These are phyloP conservation scores for Trissolcus basalis DNA, from an alignment of 1,140 invertebrate genomes.

Conservation along the genomic window DNA sequence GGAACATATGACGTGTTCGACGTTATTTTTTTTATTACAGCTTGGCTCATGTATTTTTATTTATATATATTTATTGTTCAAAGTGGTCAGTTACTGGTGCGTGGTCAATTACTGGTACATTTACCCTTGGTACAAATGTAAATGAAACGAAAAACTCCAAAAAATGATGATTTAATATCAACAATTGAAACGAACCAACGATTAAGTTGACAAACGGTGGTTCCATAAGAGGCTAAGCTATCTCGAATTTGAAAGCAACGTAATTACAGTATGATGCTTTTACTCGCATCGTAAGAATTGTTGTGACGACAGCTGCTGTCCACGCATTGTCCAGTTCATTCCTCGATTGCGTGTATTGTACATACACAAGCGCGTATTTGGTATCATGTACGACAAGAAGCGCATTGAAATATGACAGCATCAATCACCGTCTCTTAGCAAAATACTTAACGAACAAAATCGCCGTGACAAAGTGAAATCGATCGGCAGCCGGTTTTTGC, in stretches of 20 bases:
- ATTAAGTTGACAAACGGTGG: constrained; percentile 21
- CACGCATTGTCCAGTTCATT: constrained; percentile 52
- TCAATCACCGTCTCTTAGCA: constrained; percentile 53
- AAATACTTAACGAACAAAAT: constrained; percentile 33
- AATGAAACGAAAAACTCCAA: too few relatives aligned
- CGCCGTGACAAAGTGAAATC: constrained; percentile 17
- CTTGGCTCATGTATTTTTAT: too few relatives aligned
- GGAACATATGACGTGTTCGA: too few relatives aligned
- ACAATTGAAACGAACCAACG: too few relatives aligned
- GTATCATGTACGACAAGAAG: constrained; percentile 23
- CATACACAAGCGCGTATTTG: constrained; percentile 10
- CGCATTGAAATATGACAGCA: constrained; percentile 42
- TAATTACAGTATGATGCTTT: constrained; percentile 61
- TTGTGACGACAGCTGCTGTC: constrained; percentile 57
- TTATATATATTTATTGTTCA: too few relatives aligned
- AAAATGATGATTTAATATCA: too few relatives aligned
- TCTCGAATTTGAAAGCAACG: constrained; percentile 31
- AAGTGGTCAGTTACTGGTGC: too few relatives aligned
- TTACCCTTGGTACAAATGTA: too few relatives aligned
- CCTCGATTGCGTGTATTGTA: constrained; percentile 27
- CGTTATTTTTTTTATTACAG: too few relatives aligned
- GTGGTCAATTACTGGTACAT: too few relatives aligned
- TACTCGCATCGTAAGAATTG: constrained; percentile 58
- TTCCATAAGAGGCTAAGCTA: constrained; percentile 15
- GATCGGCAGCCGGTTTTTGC: constrained; percentile 1